These are phyloP conservation scores for Carollia perspicillata DNA, from an alignment of 2,113 vertebrate species.

Conservation along the genomic window DNA sequence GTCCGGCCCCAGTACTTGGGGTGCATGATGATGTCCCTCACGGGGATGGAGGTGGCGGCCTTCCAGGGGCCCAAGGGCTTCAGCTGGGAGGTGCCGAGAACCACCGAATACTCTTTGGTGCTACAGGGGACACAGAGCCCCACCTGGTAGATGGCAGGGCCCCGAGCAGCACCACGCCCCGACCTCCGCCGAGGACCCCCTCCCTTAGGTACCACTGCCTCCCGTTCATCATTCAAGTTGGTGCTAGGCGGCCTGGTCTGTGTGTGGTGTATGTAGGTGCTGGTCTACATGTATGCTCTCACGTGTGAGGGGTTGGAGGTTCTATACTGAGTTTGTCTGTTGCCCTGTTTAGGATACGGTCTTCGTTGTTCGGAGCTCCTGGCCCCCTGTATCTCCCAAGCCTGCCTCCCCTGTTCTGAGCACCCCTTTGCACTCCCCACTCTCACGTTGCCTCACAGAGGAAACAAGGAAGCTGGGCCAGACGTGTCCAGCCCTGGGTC, in stretches of 20 bases:
- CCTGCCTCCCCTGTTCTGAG: not conserved
- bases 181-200: not conserved
- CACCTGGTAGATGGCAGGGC: not conserved
- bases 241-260: not conserved
- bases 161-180: accelerated
- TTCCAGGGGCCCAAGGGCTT: not conserved
- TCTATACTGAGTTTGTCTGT: not conserved
- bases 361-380: not conserved
- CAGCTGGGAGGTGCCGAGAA: slow-evolving; percentile 52
- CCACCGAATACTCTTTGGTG: slow-evolving; percentile 58
- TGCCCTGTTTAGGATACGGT: not conserved
- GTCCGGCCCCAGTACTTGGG: slow-evolving; percentile 66
- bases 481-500: not conserved
- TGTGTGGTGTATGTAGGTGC: not conserved
- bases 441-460: not conserved
- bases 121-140: slow-evolving; percentile 41
- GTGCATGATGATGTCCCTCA: slow-evolving; percentile 66
- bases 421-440: not conserved
- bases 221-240: not conserved
- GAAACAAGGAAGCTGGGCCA: not conserved
- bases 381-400: not conserved
- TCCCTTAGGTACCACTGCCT: not conserved
- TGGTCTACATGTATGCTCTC: not conserved
- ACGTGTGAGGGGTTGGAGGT: accelerated
- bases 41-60: not conserved